These are phyloP conservation scores for Eueides isabella DNA, from an alignment of 1,140 invertebrate genomes.

Conservation along the genomic window DNA sequence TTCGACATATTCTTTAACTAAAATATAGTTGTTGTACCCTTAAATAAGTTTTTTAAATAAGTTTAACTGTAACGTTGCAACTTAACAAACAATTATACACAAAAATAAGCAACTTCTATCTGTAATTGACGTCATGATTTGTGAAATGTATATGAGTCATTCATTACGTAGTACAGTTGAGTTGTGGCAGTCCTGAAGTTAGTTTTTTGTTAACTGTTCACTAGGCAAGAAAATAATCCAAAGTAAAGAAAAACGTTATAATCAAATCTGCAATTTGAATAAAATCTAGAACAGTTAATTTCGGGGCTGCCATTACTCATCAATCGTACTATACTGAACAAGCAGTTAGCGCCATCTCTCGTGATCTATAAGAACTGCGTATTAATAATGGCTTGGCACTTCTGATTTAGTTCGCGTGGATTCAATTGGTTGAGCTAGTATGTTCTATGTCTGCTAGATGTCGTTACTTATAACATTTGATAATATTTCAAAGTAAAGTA, in stretches of 20 bases:
- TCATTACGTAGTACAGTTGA: too few species aligned
- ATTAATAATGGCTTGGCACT: neutral
- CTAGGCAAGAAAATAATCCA: too few species aligned
- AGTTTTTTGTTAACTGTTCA: too few species aligned
- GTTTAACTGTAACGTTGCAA: neutral
- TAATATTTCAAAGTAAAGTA: too few species aligned
- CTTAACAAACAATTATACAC: neutral
- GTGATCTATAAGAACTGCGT: neutral
- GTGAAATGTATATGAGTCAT: neutral
- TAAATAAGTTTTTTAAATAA: too few species aligned
- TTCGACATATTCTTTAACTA: too few species aligned
- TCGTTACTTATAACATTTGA: neutral
- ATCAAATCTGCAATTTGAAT: too few species aligned
- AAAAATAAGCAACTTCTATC: neutral
- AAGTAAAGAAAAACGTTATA: too few species aligned
- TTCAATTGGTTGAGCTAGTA: neutral
- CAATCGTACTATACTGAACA: neutral
- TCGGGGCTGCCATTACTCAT: too few species aligned
- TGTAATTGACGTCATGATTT: neutral
- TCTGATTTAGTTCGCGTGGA: neutral
- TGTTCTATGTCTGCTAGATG: neutral
- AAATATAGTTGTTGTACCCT: neutral
- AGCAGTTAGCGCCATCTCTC: constrained; percentile 5
- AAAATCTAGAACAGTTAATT: too few species aligned
- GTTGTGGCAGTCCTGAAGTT: too few species aligned